phyloP scores from a whole-genome alignment of 1,140 invertebrate species.

The Physella acuta region DNA sequence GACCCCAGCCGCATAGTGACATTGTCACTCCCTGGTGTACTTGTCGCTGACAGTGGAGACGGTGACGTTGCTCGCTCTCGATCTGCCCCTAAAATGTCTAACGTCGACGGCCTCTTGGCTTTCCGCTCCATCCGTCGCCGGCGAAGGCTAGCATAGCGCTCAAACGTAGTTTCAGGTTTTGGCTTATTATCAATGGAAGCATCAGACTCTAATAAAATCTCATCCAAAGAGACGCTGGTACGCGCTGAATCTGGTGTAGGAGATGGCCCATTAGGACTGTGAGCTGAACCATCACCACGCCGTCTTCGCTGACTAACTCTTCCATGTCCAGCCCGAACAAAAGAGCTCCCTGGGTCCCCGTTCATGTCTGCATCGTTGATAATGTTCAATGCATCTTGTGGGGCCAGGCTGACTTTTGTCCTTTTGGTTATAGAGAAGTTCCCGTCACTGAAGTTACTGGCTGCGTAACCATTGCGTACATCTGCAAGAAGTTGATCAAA shows the following conservation, averaged over 20 bases:
- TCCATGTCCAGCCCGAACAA: conserved; percentile 42
- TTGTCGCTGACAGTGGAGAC: conserved; percentile 11
- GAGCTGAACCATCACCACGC: not conserved
- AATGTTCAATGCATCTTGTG: conserved; percentile 11
- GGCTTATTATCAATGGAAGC: conserved; percentile 8
- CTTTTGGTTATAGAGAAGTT: conserved; percentile 50
- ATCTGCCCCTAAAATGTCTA: conserved; percentile 29
- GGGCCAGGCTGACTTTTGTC: conserved; percentile 44
- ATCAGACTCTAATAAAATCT: conserved; percentile 42
- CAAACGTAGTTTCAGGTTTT: conserved; percentile 37
- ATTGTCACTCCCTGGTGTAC: not conserved
- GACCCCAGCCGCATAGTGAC: not conserved
- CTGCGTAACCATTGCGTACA: conserved; percentile 49
- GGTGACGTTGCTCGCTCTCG: conserved; percentile 52
- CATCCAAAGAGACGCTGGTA: conserved; percentile 37
- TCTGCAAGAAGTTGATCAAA: conserved; percentile 52
- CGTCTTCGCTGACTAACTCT: conserved; percentile 39
- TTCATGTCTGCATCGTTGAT: conserved; percentile 14
- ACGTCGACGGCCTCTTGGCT: conserved; percentile 26
- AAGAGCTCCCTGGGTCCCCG: conserved; percentile 19
- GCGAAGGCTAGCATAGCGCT: conserved; percentile 43
- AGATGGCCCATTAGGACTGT: conserved; percentile 4
- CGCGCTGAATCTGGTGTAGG: conserved; percentile 20
- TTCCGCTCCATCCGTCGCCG: conserved; percentile 38
- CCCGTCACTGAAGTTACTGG: conserved; percentile 41